Evolutionary conservation across 1,140 invertebrate species (phyloP).

Genomic region (Drosophila biarmipes): DNA sequence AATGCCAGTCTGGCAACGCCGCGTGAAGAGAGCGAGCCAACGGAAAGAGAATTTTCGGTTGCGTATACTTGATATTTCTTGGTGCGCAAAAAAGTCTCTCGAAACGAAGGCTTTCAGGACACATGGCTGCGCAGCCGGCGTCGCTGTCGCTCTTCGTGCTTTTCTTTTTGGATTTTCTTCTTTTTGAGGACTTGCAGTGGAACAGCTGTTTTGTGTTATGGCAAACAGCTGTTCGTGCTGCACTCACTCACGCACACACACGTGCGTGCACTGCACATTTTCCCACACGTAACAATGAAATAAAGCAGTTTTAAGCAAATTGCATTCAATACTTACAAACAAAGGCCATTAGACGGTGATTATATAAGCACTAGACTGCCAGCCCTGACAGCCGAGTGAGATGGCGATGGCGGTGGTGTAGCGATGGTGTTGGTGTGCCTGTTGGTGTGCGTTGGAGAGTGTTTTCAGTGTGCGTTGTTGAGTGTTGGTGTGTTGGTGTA

Average conservation of each 20-base stretch:
- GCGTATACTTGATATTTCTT: conserved; percentile 66
- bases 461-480: conserved; percentile 20
- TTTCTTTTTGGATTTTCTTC: conserved; percentile 35
- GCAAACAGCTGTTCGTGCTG: conserved; percentile 58
- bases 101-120: conserved; percentile 55
- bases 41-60: not conserved
- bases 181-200: conserved; percentile 35
- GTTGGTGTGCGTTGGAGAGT: conserved; percentile 20
- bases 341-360: conserved; percentile 74
- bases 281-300: conserved; percentile 29
- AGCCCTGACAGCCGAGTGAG: conserved; percentile 28
- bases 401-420: conserved; percentile 29
- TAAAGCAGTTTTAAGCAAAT: conserved; percentile 61
- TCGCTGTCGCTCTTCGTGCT: conserved; percentile 12
- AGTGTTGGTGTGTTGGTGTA: conserved; percentile 33
- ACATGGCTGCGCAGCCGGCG: conserved; percentile 41
- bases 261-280: conserved; percentile 11
- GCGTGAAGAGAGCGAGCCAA: conserved; percentile 3
- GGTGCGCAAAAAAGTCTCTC: conserved; percentile 66
- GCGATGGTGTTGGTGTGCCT: conserved; percentile 25
- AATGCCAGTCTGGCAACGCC: conserved; percentile 51
- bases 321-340: conserved; percentile 75
- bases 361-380: conserved; percentile 63
- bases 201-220: conserved; percentile 55
- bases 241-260: conserved; percentile 4